These are phyloP conservation scores for Ctenicera cuprea DNA, from an alignment of 2,888 invertebrate species.

Conservation along the genomic window DNA sequence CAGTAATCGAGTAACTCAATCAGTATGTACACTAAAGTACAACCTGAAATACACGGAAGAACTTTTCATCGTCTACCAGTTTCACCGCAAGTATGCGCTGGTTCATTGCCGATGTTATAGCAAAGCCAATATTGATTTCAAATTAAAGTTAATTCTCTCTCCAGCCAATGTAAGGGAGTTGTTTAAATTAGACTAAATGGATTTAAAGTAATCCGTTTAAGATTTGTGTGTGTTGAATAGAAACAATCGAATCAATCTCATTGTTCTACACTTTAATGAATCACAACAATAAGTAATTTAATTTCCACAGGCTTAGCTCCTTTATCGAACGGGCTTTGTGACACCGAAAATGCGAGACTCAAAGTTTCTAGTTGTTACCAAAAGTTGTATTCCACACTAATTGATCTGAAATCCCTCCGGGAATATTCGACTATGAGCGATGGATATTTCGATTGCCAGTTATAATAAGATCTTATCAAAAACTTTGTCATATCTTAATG, in stretches of 20 bases:
- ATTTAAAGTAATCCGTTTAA: constrained; percentile 32
- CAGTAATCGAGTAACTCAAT: constrained; percentile 12
- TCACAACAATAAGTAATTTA: constrained; percentile 24
- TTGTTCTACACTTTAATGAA: constrained; percentile 26
- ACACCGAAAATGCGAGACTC: not conserved
- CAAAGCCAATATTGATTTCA: constrained; percentile 47
- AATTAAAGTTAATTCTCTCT: constrained; percentile 44
- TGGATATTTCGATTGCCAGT: constrained; percentile 1
- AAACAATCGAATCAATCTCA: constrained; percentile 35
- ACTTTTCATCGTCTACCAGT: not conserved
- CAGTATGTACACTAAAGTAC: not conserved
- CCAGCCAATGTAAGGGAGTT: constrained; percentile 37
- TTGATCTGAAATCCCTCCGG: constrained; percentile 3
- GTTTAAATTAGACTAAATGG: constrained; percentile 43
- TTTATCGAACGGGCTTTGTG: constrained; percentile 1
- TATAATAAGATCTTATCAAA: constrained; percentile 1
- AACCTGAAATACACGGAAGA: constrained; percentile 2
- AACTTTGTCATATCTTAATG: not conserved
- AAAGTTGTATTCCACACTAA: constrained; percentile 8
- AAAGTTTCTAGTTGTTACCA: constrained; percentile 4
- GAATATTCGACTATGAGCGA: constrained; percentile 4
- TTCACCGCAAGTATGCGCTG: constrained; percentile 12
- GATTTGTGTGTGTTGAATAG: constrained; percentile 33
- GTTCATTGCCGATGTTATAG: constrained; percentile 38
- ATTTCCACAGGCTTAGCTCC: constrained; percentile 8